Evolutionary conservation across 2,888 invertebrate genomes (phyloP).

Genomic region (Macropis europaea): DNA sequence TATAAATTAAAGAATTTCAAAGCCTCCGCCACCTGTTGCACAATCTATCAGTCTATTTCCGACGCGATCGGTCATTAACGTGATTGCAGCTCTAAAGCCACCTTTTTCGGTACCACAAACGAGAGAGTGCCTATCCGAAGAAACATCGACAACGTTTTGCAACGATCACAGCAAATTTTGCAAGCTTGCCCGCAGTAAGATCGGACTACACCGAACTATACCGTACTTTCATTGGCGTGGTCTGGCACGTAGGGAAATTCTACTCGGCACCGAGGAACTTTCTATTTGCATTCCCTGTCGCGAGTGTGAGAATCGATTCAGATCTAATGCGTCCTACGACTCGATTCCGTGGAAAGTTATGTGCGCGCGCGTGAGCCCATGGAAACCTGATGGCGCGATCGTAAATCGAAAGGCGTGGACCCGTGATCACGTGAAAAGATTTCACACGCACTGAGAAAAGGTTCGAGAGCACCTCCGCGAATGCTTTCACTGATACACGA

Average conservation of each 20-base stretch:
- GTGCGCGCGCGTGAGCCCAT: neutral
- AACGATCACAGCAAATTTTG: slow-evolving; percentile 53
- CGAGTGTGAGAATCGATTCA: slow-evolving; percentile 66
- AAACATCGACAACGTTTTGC: slow-evolving; percentile 36
- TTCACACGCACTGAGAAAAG: slow-evolving; percentile 32
- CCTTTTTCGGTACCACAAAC: neutral
- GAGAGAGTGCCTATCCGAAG: slow-evolving; percentile 6
- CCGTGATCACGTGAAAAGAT: slow-evolving; percentile 27
- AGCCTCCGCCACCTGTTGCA: no score
- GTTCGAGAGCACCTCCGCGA: neutral
- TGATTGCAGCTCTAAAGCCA: neutral
- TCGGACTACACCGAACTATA: slow-evolving; percentile 37
- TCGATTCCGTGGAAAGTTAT: slow-evolving; percentile 20
- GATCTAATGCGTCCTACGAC: slow-evolving; percentile 50
- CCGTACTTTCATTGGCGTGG: slow-evolving; percentile 70
- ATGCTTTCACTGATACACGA: slow-evolving; percentile 4
- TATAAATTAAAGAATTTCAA: no score
- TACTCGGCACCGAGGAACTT: slow-evolving; percentile 56
- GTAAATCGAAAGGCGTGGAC: slow-evolving; percentile 44
- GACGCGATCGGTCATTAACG: no score
- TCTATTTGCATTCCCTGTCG: slow-evolving; percentile 67
- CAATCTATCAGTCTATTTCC: no score
- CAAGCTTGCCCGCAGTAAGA: slow-evolving; percentile 46
- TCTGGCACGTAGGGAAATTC: slow-evolving; percentile 66
- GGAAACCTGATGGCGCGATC: slow-evolving; percentile 37